Percentiles rank a stretch among this genome's conserved stretches.
These are phyloP conservation scores for Dryadula phaetusa DNA, from an alignment of 2,888 invertebrate species.

Conservation along the genomic window DNA sequence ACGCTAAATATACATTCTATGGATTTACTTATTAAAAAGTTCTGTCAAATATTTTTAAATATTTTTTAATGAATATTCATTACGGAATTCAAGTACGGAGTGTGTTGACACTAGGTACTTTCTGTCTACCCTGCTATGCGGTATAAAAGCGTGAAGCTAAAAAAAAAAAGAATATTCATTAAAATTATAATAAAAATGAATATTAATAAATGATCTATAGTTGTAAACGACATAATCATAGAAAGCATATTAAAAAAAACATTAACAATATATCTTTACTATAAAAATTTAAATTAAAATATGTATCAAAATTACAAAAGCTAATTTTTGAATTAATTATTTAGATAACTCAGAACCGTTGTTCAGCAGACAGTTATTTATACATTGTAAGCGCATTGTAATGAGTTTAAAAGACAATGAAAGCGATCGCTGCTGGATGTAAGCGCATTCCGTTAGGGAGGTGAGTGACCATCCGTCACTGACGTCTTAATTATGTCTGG, in stretches of 20 bases:
- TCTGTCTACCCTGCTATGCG: too few relatives aligned
- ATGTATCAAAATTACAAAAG: not conserved
- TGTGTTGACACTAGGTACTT: too few relatives aligned
- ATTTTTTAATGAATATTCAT: not conserved
- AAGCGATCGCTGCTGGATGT: conserved; percentile 28
- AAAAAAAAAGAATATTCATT: too few relatives aligned
- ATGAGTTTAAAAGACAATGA: conserved; percentile 49
- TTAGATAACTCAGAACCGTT: conserved; percentile 33
- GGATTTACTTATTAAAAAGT: not conserved
- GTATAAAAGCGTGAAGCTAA: too few relatives aligned
- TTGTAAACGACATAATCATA: too few relatives aligned
- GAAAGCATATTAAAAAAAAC: too few relatives aligned
- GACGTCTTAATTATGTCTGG: conserved; percentile 32
- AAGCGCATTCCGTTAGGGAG: conserved; percentile 48
- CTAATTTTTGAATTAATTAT: conserved; percentile 18
- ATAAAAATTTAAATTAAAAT: not conserved
- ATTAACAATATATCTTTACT: too few relatives aligned
- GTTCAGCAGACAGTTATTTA: conserved; percentile 33
- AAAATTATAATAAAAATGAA: too few relatives aligned
- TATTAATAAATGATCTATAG: too few relatives aligned
- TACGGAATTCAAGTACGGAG: too few relatives aligned
- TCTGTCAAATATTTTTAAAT: not conserved
- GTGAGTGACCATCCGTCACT: conserved; percentile 49
- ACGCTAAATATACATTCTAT: not conserved
- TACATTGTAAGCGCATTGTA: conserved; percentile 41